These are phyloP conservation scores for Bergia puertoricense DNA, from an alignment of 92 coral and sea anemone species.

Conservation along the genomic window DNA sequence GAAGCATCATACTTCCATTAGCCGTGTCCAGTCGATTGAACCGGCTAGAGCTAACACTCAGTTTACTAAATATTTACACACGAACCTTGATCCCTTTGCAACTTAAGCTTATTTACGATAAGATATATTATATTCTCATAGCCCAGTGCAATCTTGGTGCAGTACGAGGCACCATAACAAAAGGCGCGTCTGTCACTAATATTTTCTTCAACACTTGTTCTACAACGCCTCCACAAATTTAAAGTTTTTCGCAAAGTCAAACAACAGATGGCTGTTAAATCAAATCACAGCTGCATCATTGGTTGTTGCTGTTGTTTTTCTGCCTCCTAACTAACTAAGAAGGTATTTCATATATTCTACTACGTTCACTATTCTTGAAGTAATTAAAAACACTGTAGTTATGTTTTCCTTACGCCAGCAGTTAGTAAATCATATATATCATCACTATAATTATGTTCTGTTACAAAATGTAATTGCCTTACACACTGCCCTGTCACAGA, in stretches of 20 bases:
- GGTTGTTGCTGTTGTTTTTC: background rate
- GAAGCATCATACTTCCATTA: background rate
- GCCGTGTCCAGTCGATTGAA: background rate
- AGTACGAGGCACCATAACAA: background rate
- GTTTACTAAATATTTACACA: background rate
- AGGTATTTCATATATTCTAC: background rate
- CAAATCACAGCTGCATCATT: background rate
- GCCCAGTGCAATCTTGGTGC: background rate
- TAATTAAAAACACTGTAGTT: background rate
- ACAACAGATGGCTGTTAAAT: background rate
- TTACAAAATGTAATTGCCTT: background rate
- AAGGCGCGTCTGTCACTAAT: background rate
- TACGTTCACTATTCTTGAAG: background rate
- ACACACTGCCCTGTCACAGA: too few species aligned
- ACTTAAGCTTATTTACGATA: background rate
- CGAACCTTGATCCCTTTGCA: background rate
- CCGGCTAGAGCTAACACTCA: background rate
- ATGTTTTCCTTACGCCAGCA: too few species aligned
- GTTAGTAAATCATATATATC: too few species aligned
- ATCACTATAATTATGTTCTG: too few species aligned
- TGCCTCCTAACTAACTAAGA: background rate
- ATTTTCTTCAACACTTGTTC: background rate
- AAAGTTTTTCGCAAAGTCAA: background rate
- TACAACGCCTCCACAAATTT: background rate
- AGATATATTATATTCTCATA: background rate